Conservation (phyloP, 2,888 invertebrate species). For the Spatulosminthurus flaviceps region DNA sequence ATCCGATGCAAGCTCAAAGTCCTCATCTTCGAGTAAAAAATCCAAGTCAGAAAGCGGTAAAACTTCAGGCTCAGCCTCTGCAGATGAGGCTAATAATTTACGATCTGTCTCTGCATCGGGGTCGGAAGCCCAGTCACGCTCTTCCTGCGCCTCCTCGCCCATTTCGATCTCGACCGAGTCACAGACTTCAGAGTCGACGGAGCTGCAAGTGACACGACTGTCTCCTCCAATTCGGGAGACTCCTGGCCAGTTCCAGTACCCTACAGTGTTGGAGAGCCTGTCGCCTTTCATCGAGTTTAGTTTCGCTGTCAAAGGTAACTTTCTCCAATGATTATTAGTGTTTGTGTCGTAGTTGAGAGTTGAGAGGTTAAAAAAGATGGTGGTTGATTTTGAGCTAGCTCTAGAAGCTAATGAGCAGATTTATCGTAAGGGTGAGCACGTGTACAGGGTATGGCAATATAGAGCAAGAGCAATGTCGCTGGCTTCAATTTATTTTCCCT, state of each 20-base stretch:
- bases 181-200: slow-evolving; percentile 63
- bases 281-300: slow-evolving; percentile 63
- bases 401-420: no score
- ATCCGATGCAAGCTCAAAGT: slow-evolving; percentile 10
- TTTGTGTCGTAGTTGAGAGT: no score
- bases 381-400: neutral
- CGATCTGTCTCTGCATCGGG: slow-evolving; percentile 41
- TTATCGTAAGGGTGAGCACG: slow-evolving; percentile 27
- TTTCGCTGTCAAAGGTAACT: slow-evolving; percentile 64
- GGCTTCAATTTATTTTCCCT: slow-evolving; percentile 41
- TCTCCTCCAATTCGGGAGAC: slow-evolving; percentile 58
- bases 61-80: slow-evolving; percentile 24
- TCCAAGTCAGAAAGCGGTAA: neutral
- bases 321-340: neutral
- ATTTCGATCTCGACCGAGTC: slow-evolving; percentile 63
- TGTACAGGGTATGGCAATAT: slow-evolving; percentile 56
- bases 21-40: neutral
- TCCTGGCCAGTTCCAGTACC: slow-evolving; percentile 53
- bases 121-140: slow-evolving; percentile 60
- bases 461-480: slow-evolving; percentile 56
- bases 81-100: slow-evolving; percentile 12
- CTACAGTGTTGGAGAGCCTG: slow-evolving; percentile 61
- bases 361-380: neutral
- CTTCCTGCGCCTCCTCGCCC: slow-evolving; percentile 61
- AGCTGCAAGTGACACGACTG: slow-evolving; percentile 62